A percentile compares a stretch with the other conserved stretches of the same genome.
Evolutionary conservation across 2,888 invertebrate genomes (phyloP).

Genomic region (Lasius platythorax): DNA sequence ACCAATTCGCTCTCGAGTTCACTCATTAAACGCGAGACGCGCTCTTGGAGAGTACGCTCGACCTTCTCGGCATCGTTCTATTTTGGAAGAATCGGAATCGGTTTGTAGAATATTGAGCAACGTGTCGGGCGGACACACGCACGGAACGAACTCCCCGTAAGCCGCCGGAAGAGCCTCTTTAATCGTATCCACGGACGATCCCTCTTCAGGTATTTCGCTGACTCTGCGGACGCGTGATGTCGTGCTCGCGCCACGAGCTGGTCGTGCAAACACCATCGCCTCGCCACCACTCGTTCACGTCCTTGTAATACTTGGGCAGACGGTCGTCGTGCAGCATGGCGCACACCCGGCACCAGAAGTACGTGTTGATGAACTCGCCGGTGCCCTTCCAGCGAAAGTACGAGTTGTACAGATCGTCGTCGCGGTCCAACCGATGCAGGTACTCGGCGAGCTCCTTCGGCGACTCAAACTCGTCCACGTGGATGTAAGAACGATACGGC

Average conservation of each 20-base stretch:
- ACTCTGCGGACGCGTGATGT: slow-evolving; percentile 64
- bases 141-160: slow-evolving; percentile 15
- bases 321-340: slow-evolving; percentile 92
- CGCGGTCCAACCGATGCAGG: slow-evolving; percentile 93
- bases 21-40: not conserved
- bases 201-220: slow-evolving; percentile 68
- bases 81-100: slow-evolving; percentile 51
- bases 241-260: slow-evolving; percentile 89
- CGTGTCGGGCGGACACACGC: slow-evolving; percentile 45
- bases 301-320: slow-evolving; percentile 89
- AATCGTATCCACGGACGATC: not conserved
- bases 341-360: slow-evolving; percentile 96
- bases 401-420: slow-evolving; percentile 96
- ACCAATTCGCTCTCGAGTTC: not conserved
- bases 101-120: slow-evolving; percentile 53
- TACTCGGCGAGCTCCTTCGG: slow-evolving; percentile 96
- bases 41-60: not conserved
- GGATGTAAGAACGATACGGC: slow-evolving; percentile 96
- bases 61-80: slow-evolving; percentile 1
- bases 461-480: slow-evolving; percentile 97
- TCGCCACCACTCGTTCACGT: slow-evolving; percentile 98
- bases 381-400: slow-evolving; percentile 98
- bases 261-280: slow-evolving; percentile 92
- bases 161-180: slow-evolving; percentile 33
- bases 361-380: slow-evolving; percentile 98